These are phyloP conservation scores for Chrysocyon brachyurus DNA, from an alignment of 2,797 vertebrate species.

Conservation along the genomic window DNA sequence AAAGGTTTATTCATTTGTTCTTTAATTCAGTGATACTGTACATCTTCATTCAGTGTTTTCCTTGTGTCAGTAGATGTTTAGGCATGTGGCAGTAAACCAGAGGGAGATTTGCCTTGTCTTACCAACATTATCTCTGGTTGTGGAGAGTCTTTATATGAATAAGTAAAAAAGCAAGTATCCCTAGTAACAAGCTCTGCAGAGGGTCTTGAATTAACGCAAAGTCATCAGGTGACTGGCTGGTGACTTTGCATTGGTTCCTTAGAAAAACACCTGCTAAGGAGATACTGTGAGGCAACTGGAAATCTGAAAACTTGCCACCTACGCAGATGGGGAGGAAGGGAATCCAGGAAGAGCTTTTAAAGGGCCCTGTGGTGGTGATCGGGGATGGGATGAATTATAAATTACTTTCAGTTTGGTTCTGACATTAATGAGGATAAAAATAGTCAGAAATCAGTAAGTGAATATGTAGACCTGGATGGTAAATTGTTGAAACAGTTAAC, in stretches of 20 bases:
- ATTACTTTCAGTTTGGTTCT: neutral
- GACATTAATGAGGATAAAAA: neutral
- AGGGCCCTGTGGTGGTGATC: neutral
- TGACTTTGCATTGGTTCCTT: neutral
- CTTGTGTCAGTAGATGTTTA: neutral
- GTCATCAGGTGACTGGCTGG: neutral
- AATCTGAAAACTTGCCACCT: neutral
- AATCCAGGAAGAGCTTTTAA: neutral
- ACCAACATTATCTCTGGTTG: neutral
- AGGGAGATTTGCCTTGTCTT: neutral
- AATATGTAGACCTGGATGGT: neutral
- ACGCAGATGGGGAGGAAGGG: neutral
- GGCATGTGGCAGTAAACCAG: accelerated
- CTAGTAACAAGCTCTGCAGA: accelerated
- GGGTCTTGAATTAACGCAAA: neutral
- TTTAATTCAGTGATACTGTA: neutral
- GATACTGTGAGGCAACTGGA: neutral
- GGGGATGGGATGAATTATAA: neutral
- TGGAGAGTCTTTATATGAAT: neutral
- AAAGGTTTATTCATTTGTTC: neutral
- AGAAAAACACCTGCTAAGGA: neutral
- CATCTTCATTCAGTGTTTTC: neutral
- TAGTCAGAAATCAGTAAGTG: neutral
- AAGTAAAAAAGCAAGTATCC: neutral
- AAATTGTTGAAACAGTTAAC: neutral